A percentile compares a stretch with the other conserved stretches of the same genome.
phyloP scores from a whole-genome alignment of 2,888 invertebrate genomes.

The Drosophila prostipennis region DNA sequence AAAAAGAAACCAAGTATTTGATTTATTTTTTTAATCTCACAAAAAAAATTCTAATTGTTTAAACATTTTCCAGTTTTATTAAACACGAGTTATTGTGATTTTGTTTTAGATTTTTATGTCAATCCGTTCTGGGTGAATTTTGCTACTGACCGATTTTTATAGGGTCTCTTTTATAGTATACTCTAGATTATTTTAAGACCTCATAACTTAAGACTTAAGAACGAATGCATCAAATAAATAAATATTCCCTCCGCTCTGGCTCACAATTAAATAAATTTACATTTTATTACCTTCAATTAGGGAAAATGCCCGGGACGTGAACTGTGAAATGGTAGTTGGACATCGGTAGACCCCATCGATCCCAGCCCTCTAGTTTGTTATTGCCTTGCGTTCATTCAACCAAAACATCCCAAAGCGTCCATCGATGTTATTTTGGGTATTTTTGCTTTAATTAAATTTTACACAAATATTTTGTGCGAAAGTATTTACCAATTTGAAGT shows the following conservation, averaged over 20 bases:
- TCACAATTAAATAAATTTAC: conserved; percentile 5
- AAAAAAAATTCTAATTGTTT: too few relatives aligned
- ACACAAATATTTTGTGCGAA: conserved; percentile 69
- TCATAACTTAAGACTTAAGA: too few relatives aligned
- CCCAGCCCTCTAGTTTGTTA: conserved; percentile 29
- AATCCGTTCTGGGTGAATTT: too few relatives aligned
- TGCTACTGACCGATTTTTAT: too few relatives aligned
- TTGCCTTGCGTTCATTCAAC: conserved; percentile 24
- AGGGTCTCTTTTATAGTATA: too few relatives aligned
- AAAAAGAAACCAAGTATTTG: too few relatives aligned
- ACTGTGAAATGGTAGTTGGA: too few relatives aligned
- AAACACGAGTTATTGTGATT: too few relatives aligned
- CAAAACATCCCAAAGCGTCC: conserved; percentile 14
- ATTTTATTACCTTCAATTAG: conserved; percentile 3
- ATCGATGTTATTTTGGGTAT: conserved; percentile 66
- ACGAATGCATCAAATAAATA: background rate
- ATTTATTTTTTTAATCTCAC: too few relatives aligned
- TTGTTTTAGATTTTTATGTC: too few relatives aligned
- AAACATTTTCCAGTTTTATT: too few relatives aligned
- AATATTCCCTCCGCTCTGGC: background rate
- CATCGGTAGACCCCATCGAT: background rate
- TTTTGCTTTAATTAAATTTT: conserved; percentile 77
- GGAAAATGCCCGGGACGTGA: conserved; percentile 4
- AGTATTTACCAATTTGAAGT: conserved; percentile 70
- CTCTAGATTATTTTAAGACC: too few relatives aligned